phyloP scores from a whole-genome alignment of 2,888 invertebrate genomes.

The Ecliptopera silaceata region DNA sequence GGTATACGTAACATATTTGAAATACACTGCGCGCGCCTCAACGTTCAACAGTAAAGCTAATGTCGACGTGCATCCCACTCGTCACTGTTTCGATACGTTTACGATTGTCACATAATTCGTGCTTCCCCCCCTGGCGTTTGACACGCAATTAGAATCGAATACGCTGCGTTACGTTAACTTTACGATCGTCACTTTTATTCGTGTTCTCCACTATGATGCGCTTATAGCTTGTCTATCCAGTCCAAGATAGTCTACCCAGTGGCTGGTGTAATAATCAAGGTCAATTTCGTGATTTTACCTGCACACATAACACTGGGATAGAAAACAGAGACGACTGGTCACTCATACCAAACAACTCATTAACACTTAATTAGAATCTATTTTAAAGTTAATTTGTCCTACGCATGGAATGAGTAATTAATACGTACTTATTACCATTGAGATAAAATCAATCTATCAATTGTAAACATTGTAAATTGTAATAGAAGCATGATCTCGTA shows the following conservation, averaged over 20 bases:
- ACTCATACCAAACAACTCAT: constrained; percentile 53
- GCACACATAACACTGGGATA: constrained; percentile 26
- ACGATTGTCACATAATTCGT: too few relatives aligned
- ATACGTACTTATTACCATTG: constrained; percentile 35
- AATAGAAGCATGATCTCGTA: constrained; percentile 42
- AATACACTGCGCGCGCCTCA: too few relatives aligned
- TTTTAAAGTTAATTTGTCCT: constrained; percentile 54
- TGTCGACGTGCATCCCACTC: too few relatives aligned
- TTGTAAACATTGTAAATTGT: constrained; percentile 34
- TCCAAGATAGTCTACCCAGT: constrained; percentile 8
- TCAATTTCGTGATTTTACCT: constrained; percentile 29
- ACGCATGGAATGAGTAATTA: constrained; percentile 43
- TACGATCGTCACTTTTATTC: too few relatives aligned
- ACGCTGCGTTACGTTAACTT: too few relatives aligned
- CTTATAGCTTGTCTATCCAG: neutral
- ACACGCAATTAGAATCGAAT: too few relatives aligned
- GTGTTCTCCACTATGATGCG: constrained; percentile 1
- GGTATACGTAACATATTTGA: too few relatives aligned
- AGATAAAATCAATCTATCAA: constrained; percentile 40
- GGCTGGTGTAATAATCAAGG: constrained; percentile 18
- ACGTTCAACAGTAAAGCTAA: too few relatives aligned
- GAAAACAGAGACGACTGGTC: constrained; percentile 38
- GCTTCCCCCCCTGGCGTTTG: too few relatives aligned
- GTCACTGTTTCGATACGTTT: too few relatives aligned
- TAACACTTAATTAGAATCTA: constrained; percentile 54